Evolutionary conservation across 1,140 invertebrate species (phyloP).

Genomic region (Drosophila bifasciata): DNA sequence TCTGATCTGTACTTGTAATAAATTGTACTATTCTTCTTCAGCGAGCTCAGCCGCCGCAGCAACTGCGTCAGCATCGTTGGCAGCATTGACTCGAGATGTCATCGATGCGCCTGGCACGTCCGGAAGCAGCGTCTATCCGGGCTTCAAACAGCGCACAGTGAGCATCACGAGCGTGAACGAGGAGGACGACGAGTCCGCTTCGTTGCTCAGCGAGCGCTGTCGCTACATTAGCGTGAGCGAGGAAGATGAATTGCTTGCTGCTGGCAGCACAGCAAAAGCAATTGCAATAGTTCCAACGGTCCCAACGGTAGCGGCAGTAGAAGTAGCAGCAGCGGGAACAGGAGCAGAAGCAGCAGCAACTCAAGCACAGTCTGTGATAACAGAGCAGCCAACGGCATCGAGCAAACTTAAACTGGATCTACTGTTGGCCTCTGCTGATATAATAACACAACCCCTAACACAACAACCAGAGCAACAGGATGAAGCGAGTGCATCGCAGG

Average conservation of each 20-base stretch:
- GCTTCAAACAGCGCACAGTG: conserved; percentile 74
- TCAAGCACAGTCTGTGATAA: conserved; percentile 84
- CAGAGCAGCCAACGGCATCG: conserved; percentile 83
- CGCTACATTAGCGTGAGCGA: conserved; percentile 79
- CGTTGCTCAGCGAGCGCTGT: conserved; percentile 72
- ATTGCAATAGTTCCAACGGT: conserved; percentile 13
- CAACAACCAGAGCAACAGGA: conserved; percentile 41
- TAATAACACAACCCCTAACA: conserved; percentile 67
- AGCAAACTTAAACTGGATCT: conserved; percentile 77
- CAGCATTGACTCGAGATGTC: conserved; percentile 41
- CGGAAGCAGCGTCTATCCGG: conserved; percentile 55
- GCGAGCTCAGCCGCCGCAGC: conserved; percentile 29
- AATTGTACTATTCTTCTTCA: conserved; percentile 5
- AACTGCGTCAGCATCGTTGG: conserved; percentile 1
- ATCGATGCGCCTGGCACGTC: conserved; percentile 34
- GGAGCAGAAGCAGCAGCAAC: too few relatives aligned
- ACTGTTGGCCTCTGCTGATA: conserved; percentile 80
- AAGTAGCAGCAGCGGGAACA: conserved; percentile 7
- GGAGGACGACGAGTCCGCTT: conserved; percentile 75
- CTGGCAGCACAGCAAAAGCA: conserved; percentile 20
- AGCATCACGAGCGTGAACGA: conserved; percentile 79
- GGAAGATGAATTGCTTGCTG: conserved; percentile 72
- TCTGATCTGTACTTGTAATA: neutral
- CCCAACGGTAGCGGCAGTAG: conserved; percentile 8
- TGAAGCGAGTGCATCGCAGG: conserved; percentile 16